Conservation (phyloP, 2,797 vertebrate genomes). For the Pterois miles region DNA sequence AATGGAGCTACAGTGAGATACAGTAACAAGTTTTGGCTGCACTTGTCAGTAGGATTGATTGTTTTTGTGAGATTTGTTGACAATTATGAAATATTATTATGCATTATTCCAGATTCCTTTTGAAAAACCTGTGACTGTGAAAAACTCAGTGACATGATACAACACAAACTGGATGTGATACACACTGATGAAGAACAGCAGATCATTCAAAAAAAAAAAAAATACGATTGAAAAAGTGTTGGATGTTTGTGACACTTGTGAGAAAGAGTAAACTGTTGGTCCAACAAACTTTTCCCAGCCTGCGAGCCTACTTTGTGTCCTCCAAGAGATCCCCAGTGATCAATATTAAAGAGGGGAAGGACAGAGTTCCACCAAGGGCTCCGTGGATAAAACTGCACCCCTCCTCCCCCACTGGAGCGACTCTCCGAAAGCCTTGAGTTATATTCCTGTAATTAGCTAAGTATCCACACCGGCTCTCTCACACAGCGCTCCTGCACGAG, state of each 20-base stretch:
- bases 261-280: conserved; percentile 61
- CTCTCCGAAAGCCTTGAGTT: conserved; percentile 69
- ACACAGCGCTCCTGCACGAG: conserved; percentile 31
- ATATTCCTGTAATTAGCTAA: conserved; percentile 76
- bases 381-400: conserved; percentile 44
- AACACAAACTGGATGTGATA: neutral
- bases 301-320: conserved; percentile 52
- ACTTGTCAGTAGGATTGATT: neutral
- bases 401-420: conserved; percentile 44
- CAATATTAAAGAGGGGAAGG: conserved; percentile 80
- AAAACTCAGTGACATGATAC: neutral
- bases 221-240: conserved; percentile 7
- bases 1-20: neutral
- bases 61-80: neutral
- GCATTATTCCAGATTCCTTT: too few relatives aligned
- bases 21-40: neutral
- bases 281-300: conserved; percentile 62
- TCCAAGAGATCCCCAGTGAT: conserved; percentile 65
- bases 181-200: neutral
- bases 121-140: too few relatives aligned
- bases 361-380: conserved; percentile 71
- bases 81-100: neutral
- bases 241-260: conserved; percentile 30
- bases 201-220: neutral
- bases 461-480: conserved; percentile 62